Percentiles rank a stretch among this genome's conserved stretches.
phyloP scores from a whole-genome alignment of 1,140 invertebrate species.

The Diorhabda sublineata region DNA sequence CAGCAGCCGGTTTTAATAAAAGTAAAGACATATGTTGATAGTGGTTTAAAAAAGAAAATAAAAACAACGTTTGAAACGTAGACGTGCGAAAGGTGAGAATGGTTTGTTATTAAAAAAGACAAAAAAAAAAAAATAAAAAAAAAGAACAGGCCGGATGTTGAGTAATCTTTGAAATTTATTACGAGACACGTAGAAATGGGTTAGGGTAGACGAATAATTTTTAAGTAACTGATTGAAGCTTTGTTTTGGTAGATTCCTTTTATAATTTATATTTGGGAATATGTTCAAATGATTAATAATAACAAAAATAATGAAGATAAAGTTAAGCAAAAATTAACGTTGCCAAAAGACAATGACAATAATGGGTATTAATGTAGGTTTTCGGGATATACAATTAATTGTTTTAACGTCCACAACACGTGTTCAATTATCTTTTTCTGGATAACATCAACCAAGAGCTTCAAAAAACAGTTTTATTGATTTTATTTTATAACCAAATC shows the following conservation, averaged over 20 bases:
- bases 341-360: too few species aligned
- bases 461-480: too few species aligned
- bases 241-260: not conserved
- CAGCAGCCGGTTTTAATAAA: conserved; percentile 15
- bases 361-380: too few species aligned
- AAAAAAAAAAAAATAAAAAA: not conserved
- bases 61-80: conserved; percentile 9
- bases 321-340: too few species aligned
- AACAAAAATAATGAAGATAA: too few species aligned
- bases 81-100: conserved; percentile 22
- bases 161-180: conserved; percentile 19
- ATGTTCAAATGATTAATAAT: too few species aligned
- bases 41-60: conserved; percentile 8
- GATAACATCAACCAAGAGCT: too few species aligned
- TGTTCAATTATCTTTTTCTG: too few species aligned
- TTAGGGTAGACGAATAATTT: conserved; percentile 5
- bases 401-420: too few species aligned
- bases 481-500: too few species aligned
- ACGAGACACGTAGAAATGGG: conserved; percentile 7
- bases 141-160: conserved; percentile 18
- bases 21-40: conserved; percentile 14
- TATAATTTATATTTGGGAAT: not conserved
- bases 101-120: conserved; percentile 16
- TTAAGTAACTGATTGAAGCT: not conserved
- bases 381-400: too few species aligned